Conservation (phyloP, 2,888 invertebrate species). For the Saturnia japonica region DNA sequence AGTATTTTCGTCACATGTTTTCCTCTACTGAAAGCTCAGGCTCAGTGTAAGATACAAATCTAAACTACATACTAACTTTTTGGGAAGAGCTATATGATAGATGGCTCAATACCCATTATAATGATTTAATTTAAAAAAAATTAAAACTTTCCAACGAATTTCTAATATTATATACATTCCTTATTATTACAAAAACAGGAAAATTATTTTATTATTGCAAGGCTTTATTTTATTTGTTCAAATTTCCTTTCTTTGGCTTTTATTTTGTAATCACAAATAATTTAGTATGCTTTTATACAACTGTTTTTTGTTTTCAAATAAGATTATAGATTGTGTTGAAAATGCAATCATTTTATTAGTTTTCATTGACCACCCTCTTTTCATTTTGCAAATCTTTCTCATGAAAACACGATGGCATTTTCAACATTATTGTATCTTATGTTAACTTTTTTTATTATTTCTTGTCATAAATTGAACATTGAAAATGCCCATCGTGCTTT, state of each 20-base stretch:
- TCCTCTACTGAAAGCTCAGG: too few relatives aligned
- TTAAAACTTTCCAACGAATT: too few relatives aligned
- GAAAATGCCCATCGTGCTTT: conserved; percentile 82
- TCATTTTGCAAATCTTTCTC: conserved; percentile 69
- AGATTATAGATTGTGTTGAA: conserved; percentile 76
- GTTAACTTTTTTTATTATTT: conserved; percentile 32
- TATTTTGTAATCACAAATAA: background rate
- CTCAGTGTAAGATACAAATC: too few relatives aligned
- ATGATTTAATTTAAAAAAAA: too few relatives aligned
- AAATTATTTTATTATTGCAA: background rate
- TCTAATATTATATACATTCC: background rate
- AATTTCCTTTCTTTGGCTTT: background rate
- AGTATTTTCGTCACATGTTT: background rate
- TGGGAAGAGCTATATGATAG: too few relatives aligned
- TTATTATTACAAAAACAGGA: background rate
- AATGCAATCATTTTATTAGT: conserved; percentile 76
- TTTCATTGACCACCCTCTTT: conserved; percentile 59
- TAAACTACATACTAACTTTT: too few relatives aligned
- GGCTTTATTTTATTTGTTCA: background rate
- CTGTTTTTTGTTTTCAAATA: conserved; percentile 18
- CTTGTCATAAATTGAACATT: conserved; percentile 46
- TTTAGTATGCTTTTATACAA: background rate
- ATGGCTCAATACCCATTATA: too few relatives aligned
- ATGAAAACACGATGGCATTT: conserved; percentile 82
- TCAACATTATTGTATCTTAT: conserved; percentile 66